Percentiles rank a stretch among this genome's conserved stretches.
These are phyloP conservation scores for Heliconius cydno DNA, from an alignment of 2,888 invertebrate genomes.

Conservation along the genomic window DNA sequence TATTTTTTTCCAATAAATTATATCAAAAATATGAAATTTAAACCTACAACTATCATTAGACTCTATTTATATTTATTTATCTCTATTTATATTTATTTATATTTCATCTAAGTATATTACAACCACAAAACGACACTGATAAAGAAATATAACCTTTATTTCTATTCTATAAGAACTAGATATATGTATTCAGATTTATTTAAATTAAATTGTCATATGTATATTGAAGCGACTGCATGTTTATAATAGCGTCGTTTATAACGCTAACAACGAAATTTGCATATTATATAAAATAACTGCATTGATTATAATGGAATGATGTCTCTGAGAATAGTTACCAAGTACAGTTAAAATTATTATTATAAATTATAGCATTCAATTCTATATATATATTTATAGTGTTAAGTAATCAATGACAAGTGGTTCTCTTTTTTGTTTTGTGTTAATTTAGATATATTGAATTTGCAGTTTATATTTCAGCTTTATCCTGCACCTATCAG, in stretches of 20 bases:
- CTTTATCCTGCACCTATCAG: too few species aligned
- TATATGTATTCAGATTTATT: background rate
- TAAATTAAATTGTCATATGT: background rate
- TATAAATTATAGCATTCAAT: background rate
- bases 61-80: too few species aligned
- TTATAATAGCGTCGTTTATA: slow-evolving; percentile 21
- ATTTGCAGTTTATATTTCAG: too few species aligned
- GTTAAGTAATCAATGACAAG: background rate
- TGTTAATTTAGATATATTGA: background rate
- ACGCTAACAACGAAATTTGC: slow-evolving; percentile 24
- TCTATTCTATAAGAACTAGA: background rate
- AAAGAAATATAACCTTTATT: background rate
- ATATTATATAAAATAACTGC: slow-evolving; percentile 9
- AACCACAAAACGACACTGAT: too few species aligned
- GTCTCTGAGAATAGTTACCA: background rate
- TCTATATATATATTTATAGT: slow-evolving; percentile 9
- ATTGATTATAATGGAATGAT: slow-evolving; percentile 1
- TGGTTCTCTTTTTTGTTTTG: background rate
- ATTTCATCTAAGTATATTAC: too few species aligned
- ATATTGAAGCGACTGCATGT: slow-evolving; percentile 15
- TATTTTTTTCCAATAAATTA: too few species aligned
- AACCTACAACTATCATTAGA: too few species aligned
- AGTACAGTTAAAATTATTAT: background rate
- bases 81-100: too few species aligned
- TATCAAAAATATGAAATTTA: too few species aligned